Base-by-base conservation (phyloP, 2,888 invertebrate species). In the Protophormia terraenovae region DNA sequence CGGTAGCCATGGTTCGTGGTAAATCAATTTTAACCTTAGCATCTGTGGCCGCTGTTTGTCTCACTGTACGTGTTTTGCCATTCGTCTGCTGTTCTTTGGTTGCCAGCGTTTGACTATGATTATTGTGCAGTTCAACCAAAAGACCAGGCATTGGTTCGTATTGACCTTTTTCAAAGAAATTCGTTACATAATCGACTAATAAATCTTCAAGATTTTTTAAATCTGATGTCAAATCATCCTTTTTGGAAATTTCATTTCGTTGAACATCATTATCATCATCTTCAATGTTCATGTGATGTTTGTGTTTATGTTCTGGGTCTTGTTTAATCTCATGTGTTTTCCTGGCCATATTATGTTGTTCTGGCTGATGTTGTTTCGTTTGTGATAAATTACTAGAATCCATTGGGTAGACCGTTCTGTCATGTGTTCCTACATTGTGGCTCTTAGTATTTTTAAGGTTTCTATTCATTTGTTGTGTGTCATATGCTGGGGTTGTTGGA, bases 1-100 rank as follows among this genome's bases (percentile, higher is more conserved):
- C 95, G 12, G 95, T 94, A 90, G 95, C 94, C 38, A 90, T 50
- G 0, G 92, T 92, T 22, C 92, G 88, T 0, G 96, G 95, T 66
- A 96, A 89, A 89, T 95, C 95, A 8, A 96, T 94, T 35, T 95
- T 94, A 29, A 96, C 89, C 5, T 88, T 87, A 41, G 89, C 86
- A 60, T 88, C 88, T 27, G 89, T 76, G 7, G 88, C 67, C 29
- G 87, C 87, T 6, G 88, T 58, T 94, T 94, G 91, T 95, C 96
- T 73, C 1, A 41, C 41, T 5, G 16, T 53, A 38, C 83, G 81
- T 16, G 62, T 47, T 3, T 73, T 47, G 8, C 41, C 24, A 32
- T 3, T 2, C 8, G 14, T n/a, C n/a, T 8, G 8, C n/a, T n/a
- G n/a, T n/a, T n/a, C n/a, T 14, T 29, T 19, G n/a, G 50, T 69